Evolutionary conservation across 2,888 invertebrate genomes (phyloP), one percentile per base, ranked within the genome.

Genomic region (Eilema caniola): DNA sequence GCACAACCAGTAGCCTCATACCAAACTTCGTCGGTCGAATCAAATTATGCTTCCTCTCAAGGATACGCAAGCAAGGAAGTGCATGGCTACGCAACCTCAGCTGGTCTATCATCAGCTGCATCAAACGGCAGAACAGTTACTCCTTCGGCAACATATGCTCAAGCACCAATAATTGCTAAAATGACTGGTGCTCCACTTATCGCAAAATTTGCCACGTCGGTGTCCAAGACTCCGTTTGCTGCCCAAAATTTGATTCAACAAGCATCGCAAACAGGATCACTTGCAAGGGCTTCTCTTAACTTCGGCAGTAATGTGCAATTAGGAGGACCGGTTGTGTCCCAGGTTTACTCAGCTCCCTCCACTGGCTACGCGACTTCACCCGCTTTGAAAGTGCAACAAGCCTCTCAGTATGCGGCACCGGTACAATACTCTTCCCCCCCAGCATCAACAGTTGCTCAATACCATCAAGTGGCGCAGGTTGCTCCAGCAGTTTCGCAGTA

Each of bases 21-120:
- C 73, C 88, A 89, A 79, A 69, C 86, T 25, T 81, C 83, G 41
- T 76, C 87, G 12, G 75, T 79, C 37, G 77, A 72, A 25, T 83
- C 88, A n/a, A 89, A 88, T 78, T 86, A 86, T 74, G 86, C 91
- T 80, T 66, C 85, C 65, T 78, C 87, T 66, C 80, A 87, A 69
- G 78, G 80, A 69, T 86, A 79, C 24, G 47, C 81, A 56, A 78
- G 87, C 7, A 95, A 80, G 85, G 96, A 96, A 77, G 91, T 90
- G 24, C 96, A 96, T 72, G 96, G 96, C 76, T 96, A 96, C 72
- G 92, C 95, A 11, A 96, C 96, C 41, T 92, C 96, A 20, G 95
- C 95, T 7, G 95, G 95, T 10, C 90, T 96, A 0, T 96, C 96
- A 5, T 86, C 89, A 31, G 89, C 84, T 41, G 85, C 88, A 4